These are phyloP conservation scores for Gymnorhina tibicen DNA, from an alignment of 2,113 vertebrate species.

Conservation along the genomic window DNA sequence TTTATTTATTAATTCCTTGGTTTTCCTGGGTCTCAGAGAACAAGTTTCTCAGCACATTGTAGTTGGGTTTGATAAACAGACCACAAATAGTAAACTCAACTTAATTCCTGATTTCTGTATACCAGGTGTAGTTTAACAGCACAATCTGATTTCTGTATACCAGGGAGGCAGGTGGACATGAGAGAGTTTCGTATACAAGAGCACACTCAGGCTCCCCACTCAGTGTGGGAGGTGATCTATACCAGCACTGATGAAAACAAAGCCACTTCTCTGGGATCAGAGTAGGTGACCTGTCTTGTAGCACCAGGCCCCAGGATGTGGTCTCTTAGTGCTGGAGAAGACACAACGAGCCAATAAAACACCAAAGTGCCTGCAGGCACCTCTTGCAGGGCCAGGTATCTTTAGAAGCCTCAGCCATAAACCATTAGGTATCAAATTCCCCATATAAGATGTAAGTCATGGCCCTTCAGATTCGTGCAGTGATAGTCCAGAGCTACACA, in stretches of 20 bases:
- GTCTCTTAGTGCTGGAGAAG: not conserved
- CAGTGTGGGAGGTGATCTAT: not conserved
- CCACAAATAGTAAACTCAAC: not conserved
- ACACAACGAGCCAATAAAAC: not conserved
- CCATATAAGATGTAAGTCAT: fast-evolving
- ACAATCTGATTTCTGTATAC: not conserved
- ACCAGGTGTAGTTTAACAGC: no score
- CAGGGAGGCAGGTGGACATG: not conserved
- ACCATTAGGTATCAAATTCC: not conserved
- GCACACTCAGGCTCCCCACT: not conserved
- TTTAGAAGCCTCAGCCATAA: not conserved
- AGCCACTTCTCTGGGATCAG: not conserved
- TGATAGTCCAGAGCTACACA: not conserved
- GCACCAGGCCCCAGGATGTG: not conserved
- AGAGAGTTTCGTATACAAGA: not conserved
- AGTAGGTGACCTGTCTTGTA: not conserved
- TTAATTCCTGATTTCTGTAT: not conserved
- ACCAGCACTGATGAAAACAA: not conserved
- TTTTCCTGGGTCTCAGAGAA: not conserved
- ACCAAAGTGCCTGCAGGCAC: not conserved
- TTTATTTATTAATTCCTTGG: not conserved
- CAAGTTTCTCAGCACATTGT: not conserved
- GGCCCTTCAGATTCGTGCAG: not conserved
- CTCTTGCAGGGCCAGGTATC: not conserved
- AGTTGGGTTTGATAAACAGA: not conserved